Base-by-base conservation (phyloP, 2,888 invertebrate genomes). In the Pristionchus maxplancki region DNA sequence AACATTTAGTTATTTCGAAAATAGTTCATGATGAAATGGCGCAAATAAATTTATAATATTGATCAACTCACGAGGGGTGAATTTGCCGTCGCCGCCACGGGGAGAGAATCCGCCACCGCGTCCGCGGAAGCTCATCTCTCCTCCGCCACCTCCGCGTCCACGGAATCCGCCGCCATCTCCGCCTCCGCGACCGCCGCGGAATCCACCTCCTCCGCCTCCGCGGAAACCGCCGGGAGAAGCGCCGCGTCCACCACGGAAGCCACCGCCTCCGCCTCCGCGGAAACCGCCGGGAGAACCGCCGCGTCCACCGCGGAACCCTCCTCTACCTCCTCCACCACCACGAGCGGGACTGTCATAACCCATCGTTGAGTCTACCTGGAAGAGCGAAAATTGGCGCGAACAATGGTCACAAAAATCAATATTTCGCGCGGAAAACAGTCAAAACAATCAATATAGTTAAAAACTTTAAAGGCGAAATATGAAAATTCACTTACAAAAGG, bases 341-440 rank as follows among this genome's bases (percentile, higher is more conserved):
- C 91, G 87, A 82, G 89, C 85, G 82, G 91, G 91, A 71, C 90
- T 89, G 81, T 92, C 91, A 89, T 88, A 91, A 90, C 92, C 92
- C 92, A 92, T 92, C 8, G 71, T 78, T 78, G 78, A 78, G 78
- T 71, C 6, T 67, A 83, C 48, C 34, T 62, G 58, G n/a, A 64
- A 87, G 24, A 15, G 34, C 48, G 37, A 78, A 58, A 53, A 84
- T 53, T 71, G n/a, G 71, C 20, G 40, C 78, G 28, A n/a, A 4
- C 20, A 28, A 78, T n/a, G 28, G 20, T 15, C 78, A 44, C 13
- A 78, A 48, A 78, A 88, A 81, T 53, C 82, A 34, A 88, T 50
- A 78, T 31, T 37, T 17, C 40, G 9, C 24, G 37, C 50, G 74
- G n/a, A 81, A 78, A 40, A 40, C n/a, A 88, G 40, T 31, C 34